Base-by-base conservation (phyloP, 1,140 invertebrate genomes). In the Caenorhabditis briggsae region DNA sequence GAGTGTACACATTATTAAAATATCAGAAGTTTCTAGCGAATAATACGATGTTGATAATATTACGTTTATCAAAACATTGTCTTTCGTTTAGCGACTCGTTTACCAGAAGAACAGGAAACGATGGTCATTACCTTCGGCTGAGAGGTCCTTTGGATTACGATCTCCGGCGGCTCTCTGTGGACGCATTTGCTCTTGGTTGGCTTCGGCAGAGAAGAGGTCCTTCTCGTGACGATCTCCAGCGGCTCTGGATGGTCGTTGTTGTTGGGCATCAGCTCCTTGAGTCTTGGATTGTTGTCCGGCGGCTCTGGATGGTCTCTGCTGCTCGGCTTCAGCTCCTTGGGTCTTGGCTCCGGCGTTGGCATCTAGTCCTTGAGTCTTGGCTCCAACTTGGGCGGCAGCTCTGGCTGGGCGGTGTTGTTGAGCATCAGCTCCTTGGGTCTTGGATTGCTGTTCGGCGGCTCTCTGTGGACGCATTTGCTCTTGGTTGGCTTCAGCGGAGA, bases 31-130 rank as follows among this genome's bases (percentile, higher is more conserved):
- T 33, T 33, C 33, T 33, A 33, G 33, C 33, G 33, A 58, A 58
- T 58, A 58, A n/a, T 7, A 58, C 16, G 2, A 20, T 33, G 8
- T 61, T 61, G 59, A 61, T 61, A 61, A 61, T 61, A 61, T 61
- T 33, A 61, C 56, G 56, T 8, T 58, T 61, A 61, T 61, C 59
- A 61, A 61, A 61, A 61, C 59, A 61, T 61, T 25, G 20, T 61
- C 12, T 23, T 61, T 61, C 23, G 20, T 61, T 61, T 3, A 25
- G 23, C 8, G n/a, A 61, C 5, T 61, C 59, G n/a, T 61, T 61
- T 23, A 61, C 59, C 59, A 61, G 59, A 61, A 61, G 56, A 58
- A 58, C 9, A 61, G 23, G 18, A 23, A 61, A 61, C n/a, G 59
- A 61, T 25, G 59, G 59, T 61, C 59, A 2, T 61, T 25, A 3